Evolutionary conservation across 2,113 vertebrate genomes (phyloP).

Genomic region (Aptenodytes patagonicus): DNA sequence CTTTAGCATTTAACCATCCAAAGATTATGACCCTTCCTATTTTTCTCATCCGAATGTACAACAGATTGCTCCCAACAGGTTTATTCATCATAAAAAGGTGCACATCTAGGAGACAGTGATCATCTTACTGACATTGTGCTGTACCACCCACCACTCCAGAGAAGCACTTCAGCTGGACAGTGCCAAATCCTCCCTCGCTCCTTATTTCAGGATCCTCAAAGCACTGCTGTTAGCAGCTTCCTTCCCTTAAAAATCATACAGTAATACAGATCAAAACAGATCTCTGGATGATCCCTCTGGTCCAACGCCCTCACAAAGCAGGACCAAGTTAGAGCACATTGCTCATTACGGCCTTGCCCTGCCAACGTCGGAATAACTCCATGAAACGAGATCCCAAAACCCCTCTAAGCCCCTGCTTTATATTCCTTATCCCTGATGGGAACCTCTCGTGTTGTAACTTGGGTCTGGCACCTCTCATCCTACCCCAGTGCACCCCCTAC

Average conservation of each 20-base stretch:
- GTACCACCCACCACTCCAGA: neutral
- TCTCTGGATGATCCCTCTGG: too few species aligned
- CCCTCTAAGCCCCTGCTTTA: fast-evolving
- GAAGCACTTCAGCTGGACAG: neutral
- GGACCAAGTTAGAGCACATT: fast-evolving
- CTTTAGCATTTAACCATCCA: neutral
- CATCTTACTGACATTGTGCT: neutral
- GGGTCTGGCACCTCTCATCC: neutral
- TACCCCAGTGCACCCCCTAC: too few species aligned
- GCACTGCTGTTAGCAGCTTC: neutral
- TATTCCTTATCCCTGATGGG: fast-evolving
- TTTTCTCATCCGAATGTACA: neutral
- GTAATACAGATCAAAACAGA: fast-evolving
- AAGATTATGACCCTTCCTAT: neutral
- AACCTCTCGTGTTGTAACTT: neutral
- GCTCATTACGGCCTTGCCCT: neutral
- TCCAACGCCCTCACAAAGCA: neutral
- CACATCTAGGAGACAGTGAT: neutral
- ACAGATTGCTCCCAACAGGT: neutral
- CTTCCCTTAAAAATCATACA: neutral
- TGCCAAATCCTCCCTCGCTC: neutral
- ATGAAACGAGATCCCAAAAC: fast-evolving
- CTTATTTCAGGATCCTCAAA: neutral
- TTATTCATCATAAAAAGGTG: neutral
- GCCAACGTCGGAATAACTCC: neutral